A percentile compares a stretch with the other conserved stretches of the same genome.
Evolutionary conservation across 2,797 vertebrate genomes (phyloP).

Genomic region (Trachurus trachurus): DNA sequence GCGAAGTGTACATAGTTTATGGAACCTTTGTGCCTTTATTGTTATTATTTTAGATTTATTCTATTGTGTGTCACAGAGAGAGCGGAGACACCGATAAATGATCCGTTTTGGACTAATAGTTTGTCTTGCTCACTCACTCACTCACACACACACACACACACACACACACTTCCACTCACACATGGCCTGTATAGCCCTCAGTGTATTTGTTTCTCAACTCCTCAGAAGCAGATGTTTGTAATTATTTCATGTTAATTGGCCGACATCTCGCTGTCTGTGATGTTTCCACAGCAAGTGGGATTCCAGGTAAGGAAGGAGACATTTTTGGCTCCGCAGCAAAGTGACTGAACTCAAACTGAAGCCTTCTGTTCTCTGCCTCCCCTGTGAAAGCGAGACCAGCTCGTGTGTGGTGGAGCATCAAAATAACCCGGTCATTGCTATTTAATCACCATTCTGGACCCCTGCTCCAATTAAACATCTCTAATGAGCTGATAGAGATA

Average conservation of each 20-base stretch:
- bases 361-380: constrained; percentile 30
- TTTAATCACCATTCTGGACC: constrained; percentile 68
- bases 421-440: constrained; percentile 63
- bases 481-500: constrained; percentile 65
- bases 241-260: constrained; percentile 72
- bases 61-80: constrained; percentile 27
- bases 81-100: constrained; percentile 22
- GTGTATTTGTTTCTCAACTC: constrained; percentile 50
- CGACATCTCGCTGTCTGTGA: constrained; percentile 43
- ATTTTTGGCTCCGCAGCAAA: constrained; percentile 49
- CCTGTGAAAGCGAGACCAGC: constrained; percentile 43
- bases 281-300: constrained; percentile 47
- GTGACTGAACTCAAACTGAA: constrained; percentile 39
- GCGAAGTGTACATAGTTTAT: not conserved
- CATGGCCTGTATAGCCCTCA: constrained; percentile 12
- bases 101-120: constrained; percentile 1
- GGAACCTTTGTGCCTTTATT: constrained; percentile 8
- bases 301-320: constrained; percentile 37
- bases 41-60: constrained; percentile 1
- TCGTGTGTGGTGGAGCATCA: constrained; percentile 62
- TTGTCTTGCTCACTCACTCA: constrained; percentile 23
- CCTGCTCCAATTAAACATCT: constrained; percentile 70
- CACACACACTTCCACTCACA: not conserved
- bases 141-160: not conserved
- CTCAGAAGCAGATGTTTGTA: constrained; percentile 64